These are phyloP conservation scores for Pissodes strobi DNA, from an alignment of 1,140 invertebrate genomes.

Conservation along the genomic window DNA sequence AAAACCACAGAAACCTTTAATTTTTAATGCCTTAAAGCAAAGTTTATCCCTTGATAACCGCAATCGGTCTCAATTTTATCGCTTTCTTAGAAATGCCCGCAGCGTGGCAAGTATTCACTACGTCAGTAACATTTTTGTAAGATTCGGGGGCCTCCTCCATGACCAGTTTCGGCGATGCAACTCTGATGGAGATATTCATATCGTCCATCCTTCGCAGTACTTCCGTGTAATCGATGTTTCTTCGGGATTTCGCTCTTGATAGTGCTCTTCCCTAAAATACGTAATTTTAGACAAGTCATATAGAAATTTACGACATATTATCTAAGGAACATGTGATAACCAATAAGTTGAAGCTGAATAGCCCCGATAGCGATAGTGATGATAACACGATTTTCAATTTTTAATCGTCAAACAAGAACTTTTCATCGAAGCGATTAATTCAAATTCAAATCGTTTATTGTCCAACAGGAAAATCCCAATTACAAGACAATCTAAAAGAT, in stretches of 20 bases:
- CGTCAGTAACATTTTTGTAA: conserved; percentile 99
- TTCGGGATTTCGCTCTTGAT: conserved; percentile 94
- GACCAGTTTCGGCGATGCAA: conserved; percentile 98
- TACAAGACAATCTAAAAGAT: too few relatives aligned
- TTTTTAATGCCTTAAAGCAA: too few relatives aligned
- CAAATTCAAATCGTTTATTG: too few relatives aligned
- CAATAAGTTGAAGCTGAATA: too few relatives aligned
- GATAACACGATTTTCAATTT: too few relatives aligned
- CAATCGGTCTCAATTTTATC: conserved; percentile 96
- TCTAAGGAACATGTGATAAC: too few relatives aligned
- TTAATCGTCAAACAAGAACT: too few relatives aligned
- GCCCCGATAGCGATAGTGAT: too few relatives aligned
- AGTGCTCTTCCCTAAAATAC: conserved; percentile 84
- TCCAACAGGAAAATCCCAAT: too few relatives aligned
- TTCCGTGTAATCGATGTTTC: conserved; percentile 92
- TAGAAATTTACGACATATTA: too few relatives aligned
- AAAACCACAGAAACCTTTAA: too few relatives aligned
- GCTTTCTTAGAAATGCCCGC: conserved; percentile 98
- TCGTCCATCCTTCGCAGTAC: conserved; percentile 85
- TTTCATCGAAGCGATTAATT: too few relatives aligned
- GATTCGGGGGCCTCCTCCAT: conserved; percentile 99
- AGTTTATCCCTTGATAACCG: conserved; percentile 96
- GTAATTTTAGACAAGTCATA: background rate
- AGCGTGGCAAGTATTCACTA: conserved; percentile 97
- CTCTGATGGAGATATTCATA: conserved; percentile 96